phyloP scores from a whole-genome alignment of 2,888 invertebrate genomes.

The Furcula furcula region DNA sequence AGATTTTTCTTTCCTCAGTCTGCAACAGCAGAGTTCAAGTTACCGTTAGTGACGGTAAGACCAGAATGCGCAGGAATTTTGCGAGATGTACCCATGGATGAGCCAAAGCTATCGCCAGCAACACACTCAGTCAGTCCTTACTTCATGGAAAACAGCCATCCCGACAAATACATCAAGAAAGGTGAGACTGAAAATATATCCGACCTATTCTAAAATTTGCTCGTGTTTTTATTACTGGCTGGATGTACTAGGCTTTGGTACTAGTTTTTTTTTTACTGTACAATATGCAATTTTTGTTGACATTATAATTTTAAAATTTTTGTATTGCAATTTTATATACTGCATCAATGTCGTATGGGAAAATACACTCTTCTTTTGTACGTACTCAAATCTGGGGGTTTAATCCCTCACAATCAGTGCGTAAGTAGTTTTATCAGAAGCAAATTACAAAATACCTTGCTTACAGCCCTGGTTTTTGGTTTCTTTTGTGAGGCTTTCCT shows the following conservation, averaged over 20 bases:
- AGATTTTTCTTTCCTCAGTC: slow-evolving; percentile 66
- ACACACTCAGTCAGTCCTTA: slow-evolving; percentile 83
- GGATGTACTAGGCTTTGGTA: too few relatives aligned
- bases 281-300: too few relatives aligned
- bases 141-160: slow-evolving; percentile 84
- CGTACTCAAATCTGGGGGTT: slow-evolving; percentile 73
- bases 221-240: too few relatives aligned
- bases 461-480: too few relatives aligned
- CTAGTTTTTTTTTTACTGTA: too few relatives aligned
- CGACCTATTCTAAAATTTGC: too few relatives aligned
- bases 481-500: too few relatives aligned
- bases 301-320: slow-evolving; percentile 9
- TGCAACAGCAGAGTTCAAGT: slow-evolving; percentile 84
- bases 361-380: slow-evolving; percentile 66
- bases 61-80: slow-evolving; percentile 86
- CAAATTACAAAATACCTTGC: too few relatives aligned
- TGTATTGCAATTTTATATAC: slow-evolving; percentile 7
- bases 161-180: slow-evolving; percentile 84
- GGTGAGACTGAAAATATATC: slow-evolving; percentile 71
- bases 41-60: slow-evolving; percentile 85
- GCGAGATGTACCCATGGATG: slow-evolving; percentile 82
- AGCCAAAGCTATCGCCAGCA: slow-evolving; percentile 82
- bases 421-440: slow-evolving; percentile 52
- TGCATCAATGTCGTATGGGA: slow-evolving; percentile 59
- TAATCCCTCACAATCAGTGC: slow-evolving; percentile 63